Evolutionary conservation across 2,888 invertebrate species (phyloP), one percentile per base, ranked within the genome.

Genomic region (Halocaridina rubra): DNA sequence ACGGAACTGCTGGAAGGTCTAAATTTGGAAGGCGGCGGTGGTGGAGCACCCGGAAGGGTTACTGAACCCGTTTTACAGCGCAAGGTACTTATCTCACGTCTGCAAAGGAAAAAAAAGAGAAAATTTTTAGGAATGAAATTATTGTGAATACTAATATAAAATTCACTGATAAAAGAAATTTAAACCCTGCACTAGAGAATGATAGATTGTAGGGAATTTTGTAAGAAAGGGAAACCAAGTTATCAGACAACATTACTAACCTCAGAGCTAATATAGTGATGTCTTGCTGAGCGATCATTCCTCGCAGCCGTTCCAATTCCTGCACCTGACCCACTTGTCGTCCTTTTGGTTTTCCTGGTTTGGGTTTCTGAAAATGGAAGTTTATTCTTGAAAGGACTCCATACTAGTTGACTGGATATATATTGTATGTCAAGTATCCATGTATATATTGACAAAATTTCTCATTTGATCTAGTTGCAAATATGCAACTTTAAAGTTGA

Each of bases 1-100:
- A 59, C 59, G n/a, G 57, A 33, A 32, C 77, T 61, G 30, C 33
- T 77, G 64, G 77, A 59, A 33, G 77, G 24, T 24, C 22, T n/a
- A 64, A 61, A 33, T 24, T 57, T 24, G 19, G 39, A 61, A 19
- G 77, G 64, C 3, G 64, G 71, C 3, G 27, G 22, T 1, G 46
- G 71, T 57, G 80, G 57, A 29, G 53, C 53, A 5, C 80, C 80
- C 16, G 80, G 80, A 27, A 80, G 80, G 32, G 57, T 32, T 33
- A 80, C 80, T 57, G 80, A 71, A 24, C 80, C 80, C 27, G 57
- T 71, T 32, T 71, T 80, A 33, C 32, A 57, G 27, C 80, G 67
- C 8, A 80, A 59, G 27, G 71, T 30, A 33, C 24, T 72, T 30
- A 80, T 80, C 69, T 80, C 80, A 10, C 53, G 80, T 46, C 80